phyloP scores from a whole-genome alignment of 2,888 invertebrate genomes.

The Encarsia formosa region DNA sequence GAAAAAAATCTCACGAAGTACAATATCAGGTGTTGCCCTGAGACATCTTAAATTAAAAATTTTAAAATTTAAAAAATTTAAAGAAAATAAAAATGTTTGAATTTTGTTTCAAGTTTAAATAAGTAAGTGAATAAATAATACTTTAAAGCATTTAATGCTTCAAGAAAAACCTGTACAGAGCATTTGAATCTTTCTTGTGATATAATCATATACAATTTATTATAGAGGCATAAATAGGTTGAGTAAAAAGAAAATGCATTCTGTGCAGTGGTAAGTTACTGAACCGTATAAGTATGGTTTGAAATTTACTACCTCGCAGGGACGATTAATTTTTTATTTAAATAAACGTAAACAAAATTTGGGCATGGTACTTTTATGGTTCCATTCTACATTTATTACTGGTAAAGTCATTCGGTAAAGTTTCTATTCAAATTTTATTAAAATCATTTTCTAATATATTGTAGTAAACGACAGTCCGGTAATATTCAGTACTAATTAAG shows the following conservation, averaged over 20 bases:
- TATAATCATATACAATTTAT: slow-evolving; percentile 49
- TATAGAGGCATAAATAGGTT: slow-evolving; percentile 37
- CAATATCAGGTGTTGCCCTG: slow-evolving; percentile 49
- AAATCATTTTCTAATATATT: too few relatives aligned
- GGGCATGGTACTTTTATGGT: too few relatives aligned
- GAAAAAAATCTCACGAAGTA: slow-evolving; percentile 46
- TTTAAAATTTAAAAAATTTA: slow-evolving; percentile 39
- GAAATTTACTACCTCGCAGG: too few relatives aligned
- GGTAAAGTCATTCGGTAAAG: too few relatives aligned
- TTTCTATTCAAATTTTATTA: too few relatives aligned
- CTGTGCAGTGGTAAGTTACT: slow-evolving; percentile 36
- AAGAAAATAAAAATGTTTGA: slow-evolving; percentile 31
- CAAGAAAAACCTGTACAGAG: slow-evolving; percentile 46
- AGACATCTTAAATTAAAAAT: slow-evolving; percentile 51
- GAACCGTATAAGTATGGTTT: slow-evolving; percentile 18
- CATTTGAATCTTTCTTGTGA: slow-evolving; percentile 52
- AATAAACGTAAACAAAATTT: too few relatives aligned
- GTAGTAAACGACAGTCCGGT: too few relatives aligned
- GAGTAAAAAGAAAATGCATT: slow-evolving; percentile 35
- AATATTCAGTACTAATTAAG: too few relatives aligned
- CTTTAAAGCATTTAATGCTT: slow-evolving; percentile 44
- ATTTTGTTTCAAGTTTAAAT: slow-evolving; percentile 25
- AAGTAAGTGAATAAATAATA: slow-evolving; percentile 28
- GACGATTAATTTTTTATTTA: too few relatives aligned
- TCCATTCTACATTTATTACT: too few relatives aligned